Base-by-base conservation (phyloP, 2,113 vertebrate species). In the Sinosuthora webbiana region DNA sequence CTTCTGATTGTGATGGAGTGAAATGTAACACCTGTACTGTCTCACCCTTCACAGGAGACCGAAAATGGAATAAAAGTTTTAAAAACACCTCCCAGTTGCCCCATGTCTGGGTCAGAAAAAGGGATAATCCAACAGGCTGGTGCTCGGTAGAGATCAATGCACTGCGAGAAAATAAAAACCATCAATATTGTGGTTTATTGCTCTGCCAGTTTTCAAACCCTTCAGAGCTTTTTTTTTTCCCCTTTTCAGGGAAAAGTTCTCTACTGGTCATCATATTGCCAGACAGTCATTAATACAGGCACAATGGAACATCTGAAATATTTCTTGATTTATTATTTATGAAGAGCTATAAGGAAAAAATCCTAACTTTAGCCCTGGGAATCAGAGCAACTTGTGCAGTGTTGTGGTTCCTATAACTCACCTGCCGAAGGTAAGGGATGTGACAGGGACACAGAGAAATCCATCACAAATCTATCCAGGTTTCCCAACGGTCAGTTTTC, bases 201-300 rank as follows among this genome's bases (percentile, higher is more conserved):
- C 67, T 83, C 49, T 16, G 55, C 41, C 39, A 44, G 50, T n/a
- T 84, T 90, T 57, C 65, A 68, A 22, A n/a, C 27, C 24, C 30
- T 65, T 62, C 5, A 0, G 76, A 93, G 52, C 10, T 39, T 92
- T 47, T 94, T 20, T 47, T 93, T 20, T 6, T 4, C 56, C 52
- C 22, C 8, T 76, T 42, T 31, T 14, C 52, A 52, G 27, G 23
- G 7, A 1, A 1, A 45, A 69, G 12, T 94, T 95, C 89, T 89
- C 95, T 83, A 11, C 35, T 87, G 70, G 71, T 86, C 88, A 82
- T 5, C 13, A 12, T 49, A 73, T 37, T 94, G 95, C 81, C 47
- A 67, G 67, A 71, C 31, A 91, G 89, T 70, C 80, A 74, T 96
- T 97, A 95, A 96, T 9, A 60, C 12, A 47, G 19, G 25, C n/a